phyloP scores from a whole-genome alignment of 2,797 vertebrate genomes.

The Sebastiscus albofasciatus region DNA sequence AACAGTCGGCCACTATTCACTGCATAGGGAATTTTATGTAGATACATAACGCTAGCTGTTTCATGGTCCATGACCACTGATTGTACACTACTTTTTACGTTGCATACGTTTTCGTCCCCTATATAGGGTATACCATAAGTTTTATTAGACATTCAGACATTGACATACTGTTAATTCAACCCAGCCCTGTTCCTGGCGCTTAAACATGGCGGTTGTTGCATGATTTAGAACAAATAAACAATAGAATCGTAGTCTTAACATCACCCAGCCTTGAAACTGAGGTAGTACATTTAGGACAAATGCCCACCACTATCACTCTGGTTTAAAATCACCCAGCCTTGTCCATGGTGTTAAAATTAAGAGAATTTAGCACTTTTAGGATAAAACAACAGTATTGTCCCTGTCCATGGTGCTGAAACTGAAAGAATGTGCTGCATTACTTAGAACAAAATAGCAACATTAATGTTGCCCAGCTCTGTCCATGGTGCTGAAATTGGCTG shows the following conservation, averaged over 20 bases:
- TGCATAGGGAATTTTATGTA: neutral
- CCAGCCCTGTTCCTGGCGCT: neutral
- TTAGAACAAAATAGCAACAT: neutral
- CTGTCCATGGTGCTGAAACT: neutral
- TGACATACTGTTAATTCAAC: neutral
- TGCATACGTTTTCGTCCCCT: neutral
- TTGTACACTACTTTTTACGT: neutral
- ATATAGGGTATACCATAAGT: neutral
- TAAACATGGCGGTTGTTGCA: neutral
- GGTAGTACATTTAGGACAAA: neutral
- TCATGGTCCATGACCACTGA: no score
- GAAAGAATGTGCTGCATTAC: neutral
- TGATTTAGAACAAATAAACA: neutral
- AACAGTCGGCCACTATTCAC: neutral
- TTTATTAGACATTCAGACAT: neutral
- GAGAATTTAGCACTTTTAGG: no score
- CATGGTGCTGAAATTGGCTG: neutral
- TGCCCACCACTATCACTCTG: neutral
- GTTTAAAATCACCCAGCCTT: neutral
- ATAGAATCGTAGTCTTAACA: neutral
- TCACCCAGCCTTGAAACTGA: neutral
- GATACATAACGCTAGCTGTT: neutral
- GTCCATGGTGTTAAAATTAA: no score
- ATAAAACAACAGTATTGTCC: neutral
- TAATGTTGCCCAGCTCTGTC: neutral